phyloP scores from a whole-genome alignment of 2,888 invertebrate genomes.

The Yponomeuta evonymella region DNA sequence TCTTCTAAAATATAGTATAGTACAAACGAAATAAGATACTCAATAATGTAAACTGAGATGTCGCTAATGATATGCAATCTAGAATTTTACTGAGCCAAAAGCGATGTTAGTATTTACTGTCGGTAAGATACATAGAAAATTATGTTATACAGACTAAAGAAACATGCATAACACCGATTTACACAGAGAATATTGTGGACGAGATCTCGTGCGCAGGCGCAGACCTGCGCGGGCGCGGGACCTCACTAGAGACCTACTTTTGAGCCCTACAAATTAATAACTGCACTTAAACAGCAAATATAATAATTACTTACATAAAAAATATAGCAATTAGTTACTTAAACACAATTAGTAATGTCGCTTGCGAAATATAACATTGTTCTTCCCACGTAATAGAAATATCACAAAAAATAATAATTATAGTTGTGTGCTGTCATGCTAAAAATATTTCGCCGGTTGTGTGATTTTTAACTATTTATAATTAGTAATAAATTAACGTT shows the following conservation, averaged over 20 bases:
- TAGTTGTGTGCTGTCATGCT: conserved; percentile 51
- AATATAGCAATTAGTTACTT: background rate
- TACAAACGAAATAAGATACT: conserved; percentile 20
- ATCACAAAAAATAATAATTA: conserved; percentile 20
- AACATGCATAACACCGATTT: background rate
- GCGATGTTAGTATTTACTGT: conserved; percentile 34
- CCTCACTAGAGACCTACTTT: background rate
- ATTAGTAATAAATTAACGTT: conserved; percentile 29
- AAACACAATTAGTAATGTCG: conserved; percentile 6
- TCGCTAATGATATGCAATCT: conserved; percentile 36
- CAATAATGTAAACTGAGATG: conserved; percentile 23
- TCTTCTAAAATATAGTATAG: conserved; percentile 19
- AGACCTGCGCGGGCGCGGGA: background rate
- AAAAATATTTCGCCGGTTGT: conserved; percentile 42
- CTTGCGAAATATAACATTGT: conserved; percentile 32
- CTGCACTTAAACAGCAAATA: background rate
- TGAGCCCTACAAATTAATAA: conserved; percentile 8
- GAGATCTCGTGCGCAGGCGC: background rate
- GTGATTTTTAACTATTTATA: conserved; percentile 30
- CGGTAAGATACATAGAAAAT: conserved; percentile 23
- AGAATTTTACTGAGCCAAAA: conserved; percentile 36
- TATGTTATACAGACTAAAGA: background rate
- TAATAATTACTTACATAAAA: conserved; percentile 3
- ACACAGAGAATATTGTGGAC: background rate
- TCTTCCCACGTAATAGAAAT: conserved; percentile 28